Percentiles rank a stretch among this genome's conserved stretches.
Conservation (phyloP, 2,888 invertebrate species). For the Epinotia brunnichana region DNA sequence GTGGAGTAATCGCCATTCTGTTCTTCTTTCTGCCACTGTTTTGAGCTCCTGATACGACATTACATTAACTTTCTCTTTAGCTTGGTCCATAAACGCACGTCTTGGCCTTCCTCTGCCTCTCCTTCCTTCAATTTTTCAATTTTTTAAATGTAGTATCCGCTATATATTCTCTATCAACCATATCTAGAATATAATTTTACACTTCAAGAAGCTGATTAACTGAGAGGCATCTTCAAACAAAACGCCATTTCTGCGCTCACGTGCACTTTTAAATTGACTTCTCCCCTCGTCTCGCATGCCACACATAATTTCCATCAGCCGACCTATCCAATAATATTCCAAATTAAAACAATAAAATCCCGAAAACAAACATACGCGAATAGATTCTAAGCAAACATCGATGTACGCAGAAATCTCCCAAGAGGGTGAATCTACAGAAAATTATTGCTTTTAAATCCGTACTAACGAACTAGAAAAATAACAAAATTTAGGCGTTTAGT, state of each 20-base stretch:
- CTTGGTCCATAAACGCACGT: no score
- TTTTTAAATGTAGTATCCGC: no score
- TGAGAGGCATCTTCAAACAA: not conserved
- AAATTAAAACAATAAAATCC: slow-evolving; percentile 43
- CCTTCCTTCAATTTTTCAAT: no score
- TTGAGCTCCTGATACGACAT: no score
- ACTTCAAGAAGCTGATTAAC: not conserved
- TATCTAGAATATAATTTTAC: no score
- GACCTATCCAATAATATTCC: slow-evolving; percentile 30
- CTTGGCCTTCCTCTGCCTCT: no score
- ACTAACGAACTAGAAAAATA: no score
- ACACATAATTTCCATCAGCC: slow-evolving; percentile 11
- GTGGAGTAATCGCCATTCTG: no score
- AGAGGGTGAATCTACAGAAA: slow-evolving; percentile 28
- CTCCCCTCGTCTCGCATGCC: slow-evolving; percentile 7
- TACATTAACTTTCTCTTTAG: no score
- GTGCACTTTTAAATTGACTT: slow-evolving; percentile 8
- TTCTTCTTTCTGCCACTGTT: no score
- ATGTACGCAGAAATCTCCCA: slow-evolving; percentile 2
- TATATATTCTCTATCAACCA: no score
- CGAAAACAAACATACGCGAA: slow-evolving; percentile 33
- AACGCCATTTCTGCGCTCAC: not conserved
- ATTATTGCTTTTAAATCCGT: not conserved
- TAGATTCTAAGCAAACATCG: slow-evolving; percentile 37
- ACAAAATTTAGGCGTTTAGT: no score